A percentile compares a stretch with the other conserved stretches of the same genome.
phyloP scores from a whole-genome alignment of 2,888 invertebrate species.

The Bellardia bayeri region DNA sequence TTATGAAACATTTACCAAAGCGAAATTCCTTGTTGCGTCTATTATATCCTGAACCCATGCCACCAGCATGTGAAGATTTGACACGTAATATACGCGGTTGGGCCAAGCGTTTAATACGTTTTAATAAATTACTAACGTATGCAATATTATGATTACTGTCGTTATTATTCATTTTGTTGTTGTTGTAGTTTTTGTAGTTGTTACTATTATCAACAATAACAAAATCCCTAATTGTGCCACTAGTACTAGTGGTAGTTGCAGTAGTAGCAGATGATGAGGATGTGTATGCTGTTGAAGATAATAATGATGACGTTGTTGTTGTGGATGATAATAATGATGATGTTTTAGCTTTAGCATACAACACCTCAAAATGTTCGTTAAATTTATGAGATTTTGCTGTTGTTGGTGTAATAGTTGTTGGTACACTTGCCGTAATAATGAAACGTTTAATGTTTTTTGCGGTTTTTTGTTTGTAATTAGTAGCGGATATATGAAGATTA shows the following conservation, averaged over 20 bases:
- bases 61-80: conserved; percentile 84
- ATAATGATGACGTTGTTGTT: conserved; percentile 6
- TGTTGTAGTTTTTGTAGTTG: conserved; percentile 30
- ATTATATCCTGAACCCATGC: conserved; percentile 80
- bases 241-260: background rate
- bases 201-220: conserved; percentile 68
- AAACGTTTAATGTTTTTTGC: conserved; percentile 64
- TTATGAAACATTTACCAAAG: conserved; percentile 85
- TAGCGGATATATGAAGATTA: conserved; percentile 64
- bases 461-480: conserved; percentile 64
- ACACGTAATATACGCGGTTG: conserved; percentile 86
- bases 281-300: conserved; percentile 49
- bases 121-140: conserved; percentile 77
- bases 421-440: conserved; percentile 52
- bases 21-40: conserved; percentile 83
- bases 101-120: conserved; percentile 85
- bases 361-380: conserved; percentile 57
- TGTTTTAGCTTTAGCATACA: conserved; percentile 55
- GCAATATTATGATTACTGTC: conserved; percentile 69
- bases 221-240: conserved; percentile 68
- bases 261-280: conserved; percentile 18
- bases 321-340: conserved; percentile 43
- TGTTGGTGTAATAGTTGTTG: conserved; percentile 57
- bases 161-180: conserved; percentile 58
- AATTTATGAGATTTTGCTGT: conserved; percentile 58